Evolutionary conservation across 2,113 vertebrate genomes (phyloP).

Genomic region (Dipodomys stephensi): DNA sequence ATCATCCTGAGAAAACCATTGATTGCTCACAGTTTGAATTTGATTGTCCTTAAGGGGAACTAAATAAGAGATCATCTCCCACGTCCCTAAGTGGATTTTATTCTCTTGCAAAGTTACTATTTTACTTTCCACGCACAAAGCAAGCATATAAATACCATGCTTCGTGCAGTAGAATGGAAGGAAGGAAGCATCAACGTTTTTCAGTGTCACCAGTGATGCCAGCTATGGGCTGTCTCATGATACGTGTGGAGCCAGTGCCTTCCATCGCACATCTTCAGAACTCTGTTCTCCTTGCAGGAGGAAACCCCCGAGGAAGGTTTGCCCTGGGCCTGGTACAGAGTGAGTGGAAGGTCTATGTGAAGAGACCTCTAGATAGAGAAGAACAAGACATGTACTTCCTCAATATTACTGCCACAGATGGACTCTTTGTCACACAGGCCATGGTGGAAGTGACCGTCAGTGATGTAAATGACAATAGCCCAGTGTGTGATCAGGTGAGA

Average conservation of each 20-base stretch:
- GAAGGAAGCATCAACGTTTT: neutral
- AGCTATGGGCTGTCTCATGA: neutral
- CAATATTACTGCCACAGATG: constrained; percentile 96
- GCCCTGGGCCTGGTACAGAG: constrained; percentile 95
- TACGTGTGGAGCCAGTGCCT: neutral
- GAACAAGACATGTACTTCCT: constrained; percentile 93
- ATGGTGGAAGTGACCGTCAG: constrained; percentile 93
- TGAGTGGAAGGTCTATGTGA: constrained; percentile 99
- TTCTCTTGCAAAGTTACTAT: constrained; percentile 76
- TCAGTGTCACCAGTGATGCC: neutral
- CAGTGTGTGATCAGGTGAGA: constrained; percentile 94
- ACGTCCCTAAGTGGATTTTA: constrained; percentile 80
- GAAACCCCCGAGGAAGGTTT: constrained; percentile 94
- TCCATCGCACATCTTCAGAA: constrained; percentile 14
- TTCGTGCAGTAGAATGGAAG: constrained; percentile 17
- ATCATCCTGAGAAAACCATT: constrained; percentile 81
- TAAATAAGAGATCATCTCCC: constrained; percentile 84
- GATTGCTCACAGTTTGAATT: constrained; percentile 88
- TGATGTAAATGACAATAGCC: constrained; percentile 97
- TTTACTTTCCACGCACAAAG: constrained; percentile 70
- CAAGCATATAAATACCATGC: neutral
- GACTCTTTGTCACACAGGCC: constrained; percentile 95
- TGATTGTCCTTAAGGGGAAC: constrained; percentile 84
- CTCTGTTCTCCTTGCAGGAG: constrained; percentile 86
- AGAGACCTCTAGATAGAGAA: constrained; percentile 94